These are phyloP conservation scores for Vireo griseus DNA, from an alignment of 2,797 vertebrate species.

Conservation along the genomic window DNA sequence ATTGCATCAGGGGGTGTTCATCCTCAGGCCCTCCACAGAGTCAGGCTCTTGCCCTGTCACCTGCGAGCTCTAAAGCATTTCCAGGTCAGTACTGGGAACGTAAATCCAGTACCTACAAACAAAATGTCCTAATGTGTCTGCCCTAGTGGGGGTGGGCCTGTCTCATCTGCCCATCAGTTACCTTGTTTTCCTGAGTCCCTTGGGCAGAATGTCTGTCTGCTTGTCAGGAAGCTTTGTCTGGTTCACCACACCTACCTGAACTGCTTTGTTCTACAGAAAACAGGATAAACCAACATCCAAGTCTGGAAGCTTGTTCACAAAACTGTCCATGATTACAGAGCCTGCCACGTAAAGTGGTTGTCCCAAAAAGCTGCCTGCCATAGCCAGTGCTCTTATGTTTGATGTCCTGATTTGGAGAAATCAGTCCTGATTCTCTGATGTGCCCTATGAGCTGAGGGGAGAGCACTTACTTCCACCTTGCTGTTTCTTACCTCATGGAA, in stretches of 20 bases:
- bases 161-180: background rate
- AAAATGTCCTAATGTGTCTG: background rate
- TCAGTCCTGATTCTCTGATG: background rate
- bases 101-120: background rate
- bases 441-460: background rate
- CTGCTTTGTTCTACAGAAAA: background rate
- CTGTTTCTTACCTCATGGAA: background rate
- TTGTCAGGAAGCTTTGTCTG: background rate
- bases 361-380: background rate
- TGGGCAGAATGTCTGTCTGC: background rate
- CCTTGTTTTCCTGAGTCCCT: background rate
- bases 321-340: background rate
- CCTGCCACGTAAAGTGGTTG: background rate
- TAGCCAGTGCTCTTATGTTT: background rate
- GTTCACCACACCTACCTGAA: fast-evolving
- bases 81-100: background rate
- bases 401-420: background rate
- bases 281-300: background rate
- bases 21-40: background rate
- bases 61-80: background rate
- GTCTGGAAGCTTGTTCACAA: background rate
- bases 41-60: background rate
- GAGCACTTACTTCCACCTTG: background rate
- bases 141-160: background rate
- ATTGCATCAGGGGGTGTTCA: fast-evolving